Evolutionary conservation across 2,888 invertebrate genomes (phyloP), one percentile per base, ranked within the genome.

Genomic region (Sycophila texana): DNA sequence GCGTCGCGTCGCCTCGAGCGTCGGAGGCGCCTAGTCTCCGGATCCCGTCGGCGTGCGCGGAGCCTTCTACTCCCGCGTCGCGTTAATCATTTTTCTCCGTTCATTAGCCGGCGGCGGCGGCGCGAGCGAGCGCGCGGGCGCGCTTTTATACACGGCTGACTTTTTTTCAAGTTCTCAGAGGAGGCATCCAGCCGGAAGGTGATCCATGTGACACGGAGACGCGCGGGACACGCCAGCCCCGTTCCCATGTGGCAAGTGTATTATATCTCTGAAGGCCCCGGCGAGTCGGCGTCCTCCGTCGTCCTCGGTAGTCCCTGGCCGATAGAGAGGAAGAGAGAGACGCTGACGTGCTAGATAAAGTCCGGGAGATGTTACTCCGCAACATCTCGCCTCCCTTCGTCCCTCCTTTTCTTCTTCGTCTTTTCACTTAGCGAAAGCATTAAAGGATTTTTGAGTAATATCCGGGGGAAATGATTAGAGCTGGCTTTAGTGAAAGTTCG

Each of bases 151-250:
- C 53, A 53, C 53, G 16, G 22, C 13, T 20, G 53, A 73, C 63
- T 60, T 80, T 73, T 66, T 74, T 80, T 82, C 65, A 70, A 70
- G 79, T 83, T 84, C 83, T 83, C 83, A 76, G 81, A 82, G 79
- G 74, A 83, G 78, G 61, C 77, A 83, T 75, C 81, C 73, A 82
- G 65, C 73, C 79, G 84, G 74, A 82, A 84, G 75, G 66, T 81
- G 80, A 85, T 85, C 80, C 84, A 80, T 73, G 80, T 82, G 80
- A 82, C 82, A 78, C 74, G 66, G 76, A 65, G 81, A 82, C 81
- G 78, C 81, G 74, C 77, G 72, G 79, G 80, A 84, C 82, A 82
- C 79, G 83, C 72, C 78, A 68, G 66, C 13, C 53, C n/a, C 80
- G 78, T 81, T 83, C 80, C 80, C 82, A 83, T 83, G 79, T 75